These are phyloP conservation scores for Columba guinea DNA, from an alignment of 2,797 vertebrate species.

Conservation along the genomic window DNA sequence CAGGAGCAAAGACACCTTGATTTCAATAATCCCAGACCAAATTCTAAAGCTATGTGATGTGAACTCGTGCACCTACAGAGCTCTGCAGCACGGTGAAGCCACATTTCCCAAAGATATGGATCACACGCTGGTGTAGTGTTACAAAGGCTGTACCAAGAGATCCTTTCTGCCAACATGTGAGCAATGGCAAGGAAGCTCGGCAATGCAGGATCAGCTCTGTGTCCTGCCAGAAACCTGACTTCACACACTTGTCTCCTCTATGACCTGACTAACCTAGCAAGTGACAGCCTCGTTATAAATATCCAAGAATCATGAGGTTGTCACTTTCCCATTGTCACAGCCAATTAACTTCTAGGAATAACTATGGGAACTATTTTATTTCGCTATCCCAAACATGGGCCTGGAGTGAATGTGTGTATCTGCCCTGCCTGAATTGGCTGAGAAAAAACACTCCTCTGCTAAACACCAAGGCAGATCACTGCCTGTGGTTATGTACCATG, in stretches of 20 bases:
- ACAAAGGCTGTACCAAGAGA: background rate
- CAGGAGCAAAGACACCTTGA: background rate
- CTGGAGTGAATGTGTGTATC: background rate
- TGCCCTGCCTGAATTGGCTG: background rate
- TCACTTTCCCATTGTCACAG: constrained; percentile 84
- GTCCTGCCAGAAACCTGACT: constrained; percentile 62
- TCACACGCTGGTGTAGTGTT: background rate
- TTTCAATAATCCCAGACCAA: background rate
- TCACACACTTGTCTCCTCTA: constrained; percentile 64
- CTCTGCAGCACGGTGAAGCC: background rate
- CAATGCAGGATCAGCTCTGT: background rate
- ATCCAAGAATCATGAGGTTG: constrained; percentile 75
- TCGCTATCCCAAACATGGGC: constrained; percentile 56
- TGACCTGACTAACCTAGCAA: constrained; percentile 77
- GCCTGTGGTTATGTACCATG: background rate
- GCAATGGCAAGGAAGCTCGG: background rate
- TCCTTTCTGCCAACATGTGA: background rate
- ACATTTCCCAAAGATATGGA: background rate
- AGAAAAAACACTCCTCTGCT: constrained; percentile 20
- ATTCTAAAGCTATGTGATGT: background rate
- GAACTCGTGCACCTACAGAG: background rate
- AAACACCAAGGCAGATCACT: background rate
- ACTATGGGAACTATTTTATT: constrained; percentile 78
- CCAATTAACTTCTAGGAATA: constrained; percentile 83
- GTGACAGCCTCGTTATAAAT: constrained; percentile 80